A percentile compares a stretch with the other conserved stretches of the same genome.
These are phyloP conservation scores for Tinea trinotella DNA, from an alignment of 2,888 invertebrate species.

Conservation along the genomic window DNA sequence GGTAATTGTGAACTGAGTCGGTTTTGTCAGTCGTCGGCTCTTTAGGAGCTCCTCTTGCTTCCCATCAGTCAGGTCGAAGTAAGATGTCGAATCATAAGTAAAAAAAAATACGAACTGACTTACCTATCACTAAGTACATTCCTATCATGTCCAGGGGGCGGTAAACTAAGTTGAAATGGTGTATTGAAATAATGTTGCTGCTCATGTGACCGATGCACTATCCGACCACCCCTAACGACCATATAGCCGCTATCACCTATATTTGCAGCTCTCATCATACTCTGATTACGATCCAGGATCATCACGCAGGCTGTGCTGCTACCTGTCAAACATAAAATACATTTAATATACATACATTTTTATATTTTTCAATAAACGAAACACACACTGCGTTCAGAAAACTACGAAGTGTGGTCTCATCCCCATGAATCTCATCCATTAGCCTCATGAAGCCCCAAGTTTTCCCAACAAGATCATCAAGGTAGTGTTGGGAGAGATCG, in stretches of 20 bases:
- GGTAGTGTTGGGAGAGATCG: too few species aligned
- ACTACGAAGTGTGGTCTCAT: too few species aligned
- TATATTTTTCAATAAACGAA: too few species aligned
- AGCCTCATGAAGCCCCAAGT: too few species aligned
- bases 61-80: too few species aligned
- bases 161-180: constrained; percentile 95
- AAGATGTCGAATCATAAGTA: too few species aligned
- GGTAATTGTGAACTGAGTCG: too few species aligned
- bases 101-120: constrained; percentile 21
- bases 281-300: constrained; percentile 90
- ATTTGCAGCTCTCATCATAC: constrained; percentile 94
- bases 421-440: too few species aligned
- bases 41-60: too few species aligned
- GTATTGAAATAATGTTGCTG: constrained; percentile 99
- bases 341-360: not conserved
- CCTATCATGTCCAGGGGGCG: constrained; percentile 90
- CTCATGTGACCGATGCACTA: constrained; percentile 94
- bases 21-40: too few species aligned
- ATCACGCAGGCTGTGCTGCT: constrained; percentile 99
- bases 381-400: too few species aligned
- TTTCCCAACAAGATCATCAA: too few species aligned
- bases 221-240: constrained; percentile 87
- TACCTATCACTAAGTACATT: constrained; percentile 92
- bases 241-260: constrained; percentile 99
- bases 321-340: constrained; percentile 64